Conservation (phyloP, 2,113 vertebrate species). For the human region DNA sequence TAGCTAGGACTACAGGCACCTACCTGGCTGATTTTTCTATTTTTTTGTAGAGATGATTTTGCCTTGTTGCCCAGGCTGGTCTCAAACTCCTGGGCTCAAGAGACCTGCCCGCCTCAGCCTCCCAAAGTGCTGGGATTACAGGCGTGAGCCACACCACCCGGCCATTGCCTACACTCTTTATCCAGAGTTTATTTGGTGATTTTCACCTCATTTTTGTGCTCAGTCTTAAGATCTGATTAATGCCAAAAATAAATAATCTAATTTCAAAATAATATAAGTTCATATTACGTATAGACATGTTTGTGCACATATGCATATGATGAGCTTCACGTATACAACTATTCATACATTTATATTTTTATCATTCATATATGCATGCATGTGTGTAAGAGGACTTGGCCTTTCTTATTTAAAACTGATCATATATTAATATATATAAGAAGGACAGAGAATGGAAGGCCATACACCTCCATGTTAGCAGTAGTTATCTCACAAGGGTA, state of each 20-base stretch:
- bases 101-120: too few relatives aligned
- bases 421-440: background rate
- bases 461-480: background rate
- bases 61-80: too few relatives aligned
- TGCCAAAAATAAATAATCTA: background rate
- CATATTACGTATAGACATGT: background rate
- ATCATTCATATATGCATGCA: background rate
- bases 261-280: conserved; percentile 19
- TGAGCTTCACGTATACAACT: background rate
- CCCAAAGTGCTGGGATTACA: too few relatives aligned
- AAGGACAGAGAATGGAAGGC: background rate
- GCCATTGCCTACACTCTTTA: background rate
- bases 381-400: background rate
- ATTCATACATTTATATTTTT: background rate
- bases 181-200: background rate
- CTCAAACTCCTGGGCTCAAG: too few relatives aligned
- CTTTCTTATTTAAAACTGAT: background rate
- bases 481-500: background rate
- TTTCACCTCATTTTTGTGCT: background rate
- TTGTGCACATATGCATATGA: background rate
- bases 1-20: too few relatives aligned
- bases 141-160: too few relatives aligned
- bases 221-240: background rate
- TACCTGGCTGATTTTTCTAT: too few relatives aligned
- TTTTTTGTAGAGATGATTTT: too few relatives aligned